These are phyloP conservation scores for Lagopus muta DNA, from an alignment of 2,113 vertebrate species.

Conservation along the genomic window DNA sequence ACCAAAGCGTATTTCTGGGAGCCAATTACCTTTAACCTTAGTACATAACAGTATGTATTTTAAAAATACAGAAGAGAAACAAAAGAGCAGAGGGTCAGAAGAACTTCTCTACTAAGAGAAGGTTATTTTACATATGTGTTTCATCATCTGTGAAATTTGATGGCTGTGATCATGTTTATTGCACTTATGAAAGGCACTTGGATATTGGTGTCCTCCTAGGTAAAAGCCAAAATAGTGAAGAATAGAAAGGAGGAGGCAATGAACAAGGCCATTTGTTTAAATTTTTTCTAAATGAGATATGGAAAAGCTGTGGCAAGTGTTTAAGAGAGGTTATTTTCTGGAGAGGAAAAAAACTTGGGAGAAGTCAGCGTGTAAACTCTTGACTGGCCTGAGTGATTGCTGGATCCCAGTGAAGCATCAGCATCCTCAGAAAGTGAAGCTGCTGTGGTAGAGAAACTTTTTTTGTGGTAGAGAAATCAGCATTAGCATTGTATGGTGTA, in stretches of 20 bases:
- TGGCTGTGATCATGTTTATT: neutral
- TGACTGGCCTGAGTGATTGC: neutral
- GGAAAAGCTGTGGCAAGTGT: neutral
- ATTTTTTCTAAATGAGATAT: neutral
- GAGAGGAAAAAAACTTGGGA: neutral
- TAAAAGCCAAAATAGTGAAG: neutral
- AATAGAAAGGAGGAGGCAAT: neutral
- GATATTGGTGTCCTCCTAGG: neutral
- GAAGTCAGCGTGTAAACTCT: neutral
- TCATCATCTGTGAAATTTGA: neutral
- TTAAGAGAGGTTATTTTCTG: conserved; percentile 24
- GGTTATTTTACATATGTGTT: neutral
- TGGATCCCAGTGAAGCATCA: neutral
- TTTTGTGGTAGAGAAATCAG: neutral
- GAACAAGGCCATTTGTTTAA: neutral
- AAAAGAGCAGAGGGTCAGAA: neutral
- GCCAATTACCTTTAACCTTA: neutral
- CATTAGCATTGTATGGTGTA: neutral
- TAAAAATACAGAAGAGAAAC: neutral
- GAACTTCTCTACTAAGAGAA: neutral
- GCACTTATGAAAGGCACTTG: neutral
- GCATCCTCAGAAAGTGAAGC: neutral
- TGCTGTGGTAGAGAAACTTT: neutral
- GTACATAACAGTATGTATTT: neutral
- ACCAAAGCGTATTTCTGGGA: neutral